These are phyloP conservation scores for Macquaria ambigua DNA, from an alignment of 2,113 vertebrate species.

Conservation along the genomic window DNA sequence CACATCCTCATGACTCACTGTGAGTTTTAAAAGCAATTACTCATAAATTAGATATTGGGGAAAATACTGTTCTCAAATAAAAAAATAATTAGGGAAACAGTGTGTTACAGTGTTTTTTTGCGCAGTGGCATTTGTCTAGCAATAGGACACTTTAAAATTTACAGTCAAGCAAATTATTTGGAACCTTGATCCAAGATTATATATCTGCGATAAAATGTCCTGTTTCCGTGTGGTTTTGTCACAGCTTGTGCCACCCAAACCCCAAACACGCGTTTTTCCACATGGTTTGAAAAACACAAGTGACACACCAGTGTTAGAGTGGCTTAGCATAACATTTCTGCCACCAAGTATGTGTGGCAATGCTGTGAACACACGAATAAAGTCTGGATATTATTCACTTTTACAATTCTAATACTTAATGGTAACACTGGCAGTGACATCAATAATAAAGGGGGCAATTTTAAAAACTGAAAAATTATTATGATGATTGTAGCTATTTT, in stretches of 20 bases:
- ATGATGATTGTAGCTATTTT: constrained; percentile 22
- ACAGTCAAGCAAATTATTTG: constrained; percentile 65
- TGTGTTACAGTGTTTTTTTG: constrained; percentile 49
- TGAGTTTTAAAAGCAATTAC: constrained; percentile 47
- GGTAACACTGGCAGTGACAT: constrained; percentile 20
- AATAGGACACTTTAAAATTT: constrained; percentile 48
- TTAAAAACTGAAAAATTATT: constrained; percentile 31
- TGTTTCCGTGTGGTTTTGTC: constrained; percentile 77
- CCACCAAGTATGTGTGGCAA: constrained; percentile 59
- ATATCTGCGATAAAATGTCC: constrained; percentile 73
- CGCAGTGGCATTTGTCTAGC: constrained; percentile 44
- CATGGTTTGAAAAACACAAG: constrained; percentile 70
- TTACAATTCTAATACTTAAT: constrained; percentile 36
- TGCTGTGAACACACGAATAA: constrained; percentile 64
- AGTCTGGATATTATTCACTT: constrained; percentile 47
- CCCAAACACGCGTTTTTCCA: constrained; percentile 76
- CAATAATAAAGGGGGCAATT: not conserved
- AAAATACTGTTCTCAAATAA: constrained; percentile 56
- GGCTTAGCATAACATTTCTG: constrained; percentile 57
- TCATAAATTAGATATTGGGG: constrained; percentile 56
- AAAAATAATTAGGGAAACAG: constrained; percentile 53
- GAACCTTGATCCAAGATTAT: constrained; percentile 64
- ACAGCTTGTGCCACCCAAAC: constrained; percentile 76
- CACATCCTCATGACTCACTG: constrained; percentile 47
- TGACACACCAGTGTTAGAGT: constrained; percentile 63